Evolutionary conservation across 2,888 invertebrate genomes (phyloP).

Genomic region (Conops quadrifasciatus): DNA sequence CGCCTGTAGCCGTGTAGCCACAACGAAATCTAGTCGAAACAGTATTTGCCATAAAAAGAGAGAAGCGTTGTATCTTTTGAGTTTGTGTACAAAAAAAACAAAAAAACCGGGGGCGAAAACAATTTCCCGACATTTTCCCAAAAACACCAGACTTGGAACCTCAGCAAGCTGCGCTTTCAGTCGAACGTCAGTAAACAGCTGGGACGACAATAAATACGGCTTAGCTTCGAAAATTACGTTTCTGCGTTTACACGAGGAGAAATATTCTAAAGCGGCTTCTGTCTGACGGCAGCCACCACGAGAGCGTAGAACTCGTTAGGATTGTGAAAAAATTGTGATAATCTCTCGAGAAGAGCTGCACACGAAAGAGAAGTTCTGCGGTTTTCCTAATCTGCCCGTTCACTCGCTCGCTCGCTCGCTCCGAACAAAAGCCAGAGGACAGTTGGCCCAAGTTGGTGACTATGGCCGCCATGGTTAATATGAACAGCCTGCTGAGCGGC

Average conservation of each 20-base stretch:
- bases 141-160: neutral
- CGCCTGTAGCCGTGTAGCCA: neutral
- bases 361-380: neutral
- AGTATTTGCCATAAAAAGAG: neutral
- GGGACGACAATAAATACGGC: conserved; percentile 9
- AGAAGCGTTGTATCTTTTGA: neutral
- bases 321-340: conserved; percentile 6
- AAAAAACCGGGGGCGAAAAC: neutral
- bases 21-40: conserved; percentile 33
- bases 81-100: neutral
- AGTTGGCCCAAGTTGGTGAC: conserved; percentile 35
- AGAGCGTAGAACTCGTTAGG: no score
- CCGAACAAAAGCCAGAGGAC: no score
- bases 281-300: no score
- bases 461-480: conserved; percentile 91
- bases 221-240: neutral
- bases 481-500: conserved; percentile 96
- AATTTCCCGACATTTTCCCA: neutral
- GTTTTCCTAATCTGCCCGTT: neutral
- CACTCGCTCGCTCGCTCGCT: no score
- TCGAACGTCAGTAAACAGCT: conserved; percentile 10
- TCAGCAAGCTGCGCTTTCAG: conserved; percentile 12
- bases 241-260: neutral
- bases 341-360: neutral
- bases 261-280: no score